Base-by-base conservation (phyloP, 2,888 invertebrate genomes). In the Seira musarum region DNA sequence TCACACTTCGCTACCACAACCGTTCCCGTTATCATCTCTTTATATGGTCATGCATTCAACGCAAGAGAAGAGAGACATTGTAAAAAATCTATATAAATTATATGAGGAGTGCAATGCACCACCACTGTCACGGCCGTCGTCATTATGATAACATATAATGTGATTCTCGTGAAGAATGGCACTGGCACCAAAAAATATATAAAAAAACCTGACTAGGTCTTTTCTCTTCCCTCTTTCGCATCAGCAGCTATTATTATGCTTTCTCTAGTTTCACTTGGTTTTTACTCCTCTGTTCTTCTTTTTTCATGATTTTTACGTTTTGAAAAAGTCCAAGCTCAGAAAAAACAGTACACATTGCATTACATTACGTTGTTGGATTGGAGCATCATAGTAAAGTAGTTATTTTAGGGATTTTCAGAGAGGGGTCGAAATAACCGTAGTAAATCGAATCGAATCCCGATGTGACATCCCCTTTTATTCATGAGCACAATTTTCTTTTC, bases 391-490 rank as follows among this genome's bases (percentile, higher is more conserved):
- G 30, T 30, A 30, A 30, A 30, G 8, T 8, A 30, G 30, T 30
- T 30, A 30, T 30, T 30, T 8, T 30, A 5, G 30, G 30, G 30
- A 30, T 30, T 30, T 30, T 30, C 30, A 25, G 24, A 3, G n/a
- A 25, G 46, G 64, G 70, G 70, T 66, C 57, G 67, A 71, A 77
- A 77, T 71, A 73, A 74, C 64, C 30, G 53, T 40, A 82, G 76
- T 82, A 82, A 82, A 82, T 82, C 82, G 82, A 79, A 82, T 75
- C 72, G 67, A 80, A 80, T 79, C 77, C 79, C 60, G 67, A 76
- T 82, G 80, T 82, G 82, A 80, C 82, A 82, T 80, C 80, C 80
- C 73, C 82, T 82, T 82, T 82, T 82, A 82, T 82, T 82, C 82
- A 82, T 82, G 80, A 82, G 76, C 76, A 80, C 82, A 82, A 82